Conservation (phyloP, 1,140 invertebrate genomes). For the Temnothorax nylanderi region DNA sequence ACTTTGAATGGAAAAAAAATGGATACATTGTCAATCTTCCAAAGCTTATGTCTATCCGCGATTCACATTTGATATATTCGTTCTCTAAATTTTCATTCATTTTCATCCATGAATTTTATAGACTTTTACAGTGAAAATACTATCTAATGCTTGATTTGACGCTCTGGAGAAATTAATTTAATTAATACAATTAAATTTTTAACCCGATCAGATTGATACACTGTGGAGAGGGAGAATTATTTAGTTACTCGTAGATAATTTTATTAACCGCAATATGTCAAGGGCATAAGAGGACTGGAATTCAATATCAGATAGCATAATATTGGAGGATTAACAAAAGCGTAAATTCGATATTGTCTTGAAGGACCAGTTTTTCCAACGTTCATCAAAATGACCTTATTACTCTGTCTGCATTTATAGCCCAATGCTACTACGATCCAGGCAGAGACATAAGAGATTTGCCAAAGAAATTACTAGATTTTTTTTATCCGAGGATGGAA, state of each 20-base stretch:
- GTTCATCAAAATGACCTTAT: constrained; percentile 22
- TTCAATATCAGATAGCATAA: constrained; percentile 47
- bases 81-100: constrained; percentile 27
- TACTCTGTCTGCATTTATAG: constrained; percentile 5
- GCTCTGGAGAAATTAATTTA: neutral
- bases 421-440: neutral
- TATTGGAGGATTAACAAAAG: constrained; percentile 61
- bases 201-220: neutral
- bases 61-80: constrained; percentile 26
- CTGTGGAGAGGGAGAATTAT: neutral
- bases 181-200: neutral
- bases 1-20: constrained; percentile 46
- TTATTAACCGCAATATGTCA: neutral
- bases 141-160: constrained; percentile 26
- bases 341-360: constrained; percentile 51
- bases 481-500: constrained; percentile 25
- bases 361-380: constrained; percentile 48
- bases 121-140: constrained; percentile 40
- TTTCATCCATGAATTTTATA: constrained; percentile 20
- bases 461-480: neutral
- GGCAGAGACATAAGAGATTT: neutral
- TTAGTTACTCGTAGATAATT: neutral
- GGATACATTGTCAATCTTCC: constrained; percentile 56
- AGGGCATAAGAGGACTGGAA: neutral
- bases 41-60: constrained; percentile 55